A percentile compares a stretch with the other conserved stretches of the same genome.
These are phyloP conservation scores for Nebria ingens DNA, from an alignment of 1,140 invertebrate genomes.

Conservation along the genomic window DNA sequence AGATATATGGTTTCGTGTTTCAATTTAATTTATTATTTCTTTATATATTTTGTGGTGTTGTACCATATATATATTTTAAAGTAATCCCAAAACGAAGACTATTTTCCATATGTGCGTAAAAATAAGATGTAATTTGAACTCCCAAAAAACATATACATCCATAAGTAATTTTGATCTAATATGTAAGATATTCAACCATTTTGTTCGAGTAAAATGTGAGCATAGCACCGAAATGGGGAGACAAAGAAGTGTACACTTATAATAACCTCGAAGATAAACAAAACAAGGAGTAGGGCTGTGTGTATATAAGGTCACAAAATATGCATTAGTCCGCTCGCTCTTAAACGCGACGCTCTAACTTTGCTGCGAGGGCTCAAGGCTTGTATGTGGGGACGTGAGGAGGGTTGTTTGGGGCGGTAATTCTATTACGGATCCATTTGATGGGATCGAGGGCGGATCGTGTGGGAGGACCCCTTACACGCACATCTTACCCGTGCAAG, in stretches of 20 bases:
- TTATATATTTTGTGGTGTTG: too few species aligned
- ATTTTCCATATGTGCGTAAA: too few species aligned
- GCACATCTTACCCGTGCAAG: neutral
- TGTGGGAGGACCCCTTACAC: neutral
- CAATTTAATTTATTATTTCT: too few species aligned
- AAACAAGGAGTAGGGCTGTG: too few species aligned
- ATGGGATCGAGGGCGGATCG: slow-evolving; percentile 34
- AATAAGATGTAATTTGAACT: too few species aligned
- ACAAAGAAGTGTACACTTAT: slow-evolving; percentile 15
- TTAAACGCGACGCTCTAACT: slow-evolving; percentile 17
- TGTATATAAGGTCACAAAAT: slow-evolving; percentile 25
- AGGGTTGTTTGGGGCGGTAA: slow-evolving; percentile 27
- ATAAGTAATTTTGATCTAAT: too few species aligned
- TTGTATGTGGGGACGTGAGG: neutral
- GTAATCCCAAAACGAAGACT: too few species aligned
- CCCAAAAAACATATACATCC: too few species aligned
- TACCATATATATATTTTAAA: too few species aligned
- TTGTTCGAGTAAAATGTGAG: too few species aligned
- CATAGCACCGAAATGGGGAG: neutral
- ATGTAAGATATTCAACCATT: too few species aligned
- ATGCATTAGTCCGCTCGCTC: slow-evolving; percentile 27
- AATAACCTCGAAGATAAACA: slow-evolving; percentile 21
- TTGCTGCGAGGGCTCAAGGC: neutral
- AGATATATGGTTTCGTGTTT: too few species aligned
- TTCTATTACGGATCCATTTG: slow-evolving; percentile 44